phyloP scores from a whole-genome alignment of 1,140 invertebrate species.

The Drosophila novamexicana region DNA sequence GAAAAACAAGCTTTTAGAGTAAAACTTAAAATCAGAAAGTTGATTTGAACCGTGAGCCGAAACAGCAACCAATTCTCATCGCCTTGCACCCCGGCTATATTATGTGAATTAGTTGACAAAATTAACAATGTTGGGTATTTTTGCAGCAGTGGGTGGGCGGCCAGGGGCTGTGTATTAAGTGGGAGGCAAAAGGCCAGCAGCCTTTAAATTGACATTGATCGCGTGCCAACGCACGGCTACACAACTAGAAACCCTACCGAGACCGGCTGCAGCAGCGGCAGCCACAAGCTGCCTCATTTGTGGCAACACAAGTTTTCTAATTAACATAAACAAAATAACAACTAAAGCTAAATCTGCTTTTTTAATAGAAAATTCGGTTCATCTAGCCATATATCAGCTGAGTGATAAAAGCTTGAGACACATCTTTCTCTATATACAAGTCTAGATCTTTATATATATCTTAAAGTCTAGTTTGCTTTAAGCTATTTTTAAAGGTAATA shows the following conservation, averaged over 20 bases:
- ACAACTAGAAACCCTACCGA: constrained; percentile 1
- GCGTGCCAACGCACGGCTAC: constrained; percentile 51
- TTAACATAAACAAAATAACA: constrained; percentile 34
- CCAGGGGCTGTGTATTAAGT: neutral
- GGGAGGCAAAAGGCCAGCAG: constrained; percentile 23
- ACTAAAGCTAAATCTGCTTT: constrained; percentile 2
- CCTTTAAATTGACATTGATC: constrained; percentile 55
- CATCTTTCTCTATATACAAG: neutral
- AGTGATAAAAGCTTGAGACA: constrained; percentile 3
- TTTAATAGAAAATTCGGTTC: constrained; percentile 4
- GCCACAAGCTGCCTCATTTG: constrained; percentile 36
- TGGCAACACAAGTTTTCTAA: constrained; percentile 48
- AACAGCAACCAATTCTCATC: too few species aligned
- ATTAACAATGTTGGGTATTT: constrained; percentile 62
- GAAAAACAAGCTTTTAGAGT: too few species aligned
- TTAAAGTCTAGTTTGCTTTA: neutral
- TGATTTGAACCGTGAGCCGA: too few species aligned
- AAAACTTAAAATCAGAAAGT: too few species aligned
- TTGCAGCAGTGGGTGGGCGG: constrained; percentile 17
- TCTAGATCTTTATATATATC: too few species aligned
- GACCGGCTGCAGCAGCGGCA: neutral
- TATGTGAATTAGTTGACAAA: constrained; percentile 58
- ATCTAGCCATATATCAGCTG: constrained; percentile 3
- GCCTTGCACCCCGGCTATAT: constrained; percentile 11
- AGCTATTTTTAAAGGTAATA: constrained; percentile 2